Evolutionary conservation across 2,888 invertebrate species (phyloP).

Genomic region (Coenonympha arcania): DNA sequence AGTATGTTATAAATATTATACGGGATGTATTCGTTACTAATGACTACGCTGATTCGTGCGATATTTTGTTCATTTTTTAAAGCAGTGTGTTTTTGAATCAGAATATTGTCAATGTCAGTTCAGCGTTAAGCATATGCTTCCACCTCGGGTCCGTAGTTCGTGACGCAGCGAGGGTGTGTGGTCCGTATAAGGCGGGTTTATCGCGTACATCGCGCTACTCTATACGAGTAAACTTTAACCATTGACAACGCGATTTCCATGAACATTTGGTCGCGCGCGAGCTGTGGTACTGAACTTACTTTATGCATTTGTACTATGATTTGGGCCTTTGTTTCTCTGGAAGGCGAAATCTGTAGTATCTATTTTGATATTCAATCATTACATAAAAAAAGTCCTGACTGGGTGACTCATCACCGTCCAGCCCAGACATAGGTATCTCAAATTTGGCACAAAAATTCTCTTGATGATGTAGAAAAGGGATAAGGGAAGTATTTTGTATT

Average conservation of each 20-base stretch:
- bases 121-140: slow-evolving; percentile 7
- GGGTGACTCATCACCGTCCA: too few relatives aligned
- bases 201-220: slow-evolving; percentile 26
- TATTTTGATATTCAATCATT: neutral
- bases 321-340: slow-evolving; percentile 4
- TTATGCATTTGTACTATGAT: neutral
- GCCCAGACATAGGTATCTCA: too few relatives aligned
- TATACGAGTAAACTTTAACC: slow-evolving; percentile 27
- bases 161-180: slow-evolving; percentile 27
- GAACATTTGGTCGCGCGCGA: slow-evolving; percentile 25
- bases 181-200: slow-evolving; percentile 29
- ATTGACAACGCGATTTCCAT: slow-evolving; percentile 28
- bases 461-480: too few relatives aligned
- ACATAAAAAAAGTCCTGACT: too few relatives aligned
- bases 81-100: neutral
- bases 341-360: neutral
- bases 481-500: too few relatives aligned
- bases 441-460: too few relatives aligned
- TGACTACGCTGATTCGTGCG: too few relatives aligned
- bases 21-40: too few relatives aligned
- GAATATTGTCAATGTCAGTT: neutral
- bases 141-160: slow-evolving; percentile 22
- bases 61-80: neutral
- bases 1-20: too few relatives aligned
- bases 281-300: slow-evolving; percentile 7